Percentiles rank a stretch among this genome's conserved stretches.
Evolutionary conservation across 1,140 invertebrate species (phyloP).

Genomic region (Drosophila busckii): DNA sequence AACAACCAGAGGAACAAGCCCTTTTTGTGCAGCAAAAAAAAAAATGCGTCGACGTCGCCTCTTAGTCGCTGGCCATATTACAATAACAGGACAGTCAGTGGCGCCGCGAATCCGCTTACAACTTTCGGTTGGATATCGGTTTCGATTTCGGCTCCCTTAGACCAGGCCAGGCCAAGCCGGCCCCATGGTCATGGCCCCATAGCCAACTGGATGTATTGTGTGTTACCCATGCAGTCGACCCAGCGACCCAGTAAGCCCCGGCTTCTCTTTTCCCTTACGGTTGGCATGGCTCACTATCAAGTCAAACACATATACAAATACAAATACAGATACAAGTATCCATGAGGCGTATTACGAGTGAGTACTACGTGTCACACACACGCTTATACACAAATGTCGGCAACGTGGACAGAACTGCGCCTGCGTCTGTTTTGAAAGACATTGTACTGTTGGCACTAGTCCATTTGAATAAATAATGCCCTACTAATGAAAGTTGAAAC

Average conservation of each 20-base stretch:
- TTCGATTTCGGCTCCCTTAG: constrained; percentile 25
- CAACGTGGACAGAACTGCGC: constrained; percentile 25
- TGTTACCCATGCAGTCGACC: not conserved
- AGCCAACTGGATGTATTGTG: too few species aligned
- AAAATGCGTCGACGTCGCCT: too few species aligned
- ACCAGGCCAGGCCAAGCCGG: too few species aligned
- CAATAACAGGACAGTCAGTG: constrained; percentile 18
- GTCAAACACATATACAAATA: too few species aligned
- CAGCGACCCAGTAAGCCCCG: constrained; percentile 33
- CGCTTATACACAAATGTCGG: constrained; percentile 7
- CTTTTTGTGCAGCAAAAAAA: too few species aligned
- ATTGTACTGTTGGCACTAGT: constrained; percentile 13
- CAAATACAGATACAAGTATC: constrained; percentile 1
- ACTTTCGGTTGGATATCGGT: constrained; percentile 27
- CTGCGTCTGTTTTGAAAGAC: constrained; percentile 36
- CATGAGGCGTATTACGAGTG: constrained; percentile 10
- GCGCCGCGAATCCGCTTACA: constrained; percentile 35
- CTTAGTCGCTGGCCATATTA: constrained; percentile 27
- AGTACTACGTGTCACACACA: constrained; percentile 17
- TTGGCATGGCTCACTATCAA: too few species aligned
- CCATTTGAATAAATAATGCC: too few species aligned
- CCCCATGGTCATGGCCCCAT: constrained; percentile 30
- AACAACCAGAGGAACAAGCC: too few species aligned
- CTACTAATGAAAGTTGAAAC: not conserved
- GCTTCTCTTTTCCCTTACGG: too few species aligned